Evolutionary conservation across 1,140 invertebrate species (phyloP).

Genomic region (Akabosia matsudoensis): DNA sequence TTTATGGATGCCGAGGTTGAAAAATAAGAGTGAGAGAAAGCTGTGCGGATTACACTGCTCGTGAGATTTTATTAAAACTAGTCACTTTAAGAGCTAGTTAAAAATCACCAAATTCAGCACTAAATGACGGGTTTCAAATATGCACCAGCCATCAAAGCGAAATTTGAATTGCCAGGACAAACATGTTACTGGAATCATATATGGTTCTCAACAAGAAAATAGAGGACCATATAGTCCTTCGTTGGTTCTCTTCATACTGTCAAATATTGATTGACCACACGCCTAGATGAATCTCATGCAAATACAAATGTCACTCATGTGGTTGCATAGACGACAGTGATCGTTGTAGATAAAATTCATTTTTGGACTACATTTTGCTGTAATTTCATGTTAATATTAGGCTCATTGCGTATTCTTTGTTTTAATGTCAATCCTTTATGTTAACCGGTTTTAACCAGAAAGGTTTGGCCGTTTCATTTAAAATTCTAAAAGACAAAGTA

Average conservation of each 20-base stretch:
- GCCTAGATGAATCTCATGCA: too few relatives aligned
- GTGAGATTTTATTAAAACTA: neutral
- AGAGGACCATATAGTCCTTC: too few relatives aligned
- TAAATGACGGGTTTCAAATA: neutral
- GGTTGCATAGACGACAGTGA: too few relatives aligned
- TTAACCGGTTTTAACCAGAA: neutral
- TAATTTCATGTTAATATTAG: too few relatives aligned
- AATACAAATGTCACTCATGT: too few relatives aligned
- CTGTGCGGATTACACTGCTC: neutral
- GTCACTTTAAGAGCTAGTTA: neutral
- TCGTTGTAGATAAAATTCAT: too few relatives aligned
- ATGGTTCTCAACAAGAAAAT: too few relatives aligned
- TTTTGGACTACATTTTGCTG: too few relatives aligned
- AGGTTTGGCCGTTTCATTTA: neutral
- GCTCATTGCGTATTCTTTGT: neutral
- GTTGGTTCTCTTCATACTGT: neutral
- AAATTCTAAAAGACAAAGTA: slow-evolving; percentile 7
- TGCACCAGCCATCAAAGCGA: neutral
- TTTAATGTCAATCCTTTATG: neutral
- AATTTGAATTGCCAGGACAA: neutral
- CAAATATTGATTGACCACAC: neutral
- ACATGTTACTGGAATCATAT: too few relatives aligned
- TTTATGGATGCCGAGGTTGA: neutral
- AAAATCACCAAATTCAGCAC: neutral
- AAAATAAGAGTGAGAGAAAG: neutral